Evolutionary conservation across 2,888 invertebrate genomes (phyloP).

Genomic region (Macrophya alboannulata): DNA sequence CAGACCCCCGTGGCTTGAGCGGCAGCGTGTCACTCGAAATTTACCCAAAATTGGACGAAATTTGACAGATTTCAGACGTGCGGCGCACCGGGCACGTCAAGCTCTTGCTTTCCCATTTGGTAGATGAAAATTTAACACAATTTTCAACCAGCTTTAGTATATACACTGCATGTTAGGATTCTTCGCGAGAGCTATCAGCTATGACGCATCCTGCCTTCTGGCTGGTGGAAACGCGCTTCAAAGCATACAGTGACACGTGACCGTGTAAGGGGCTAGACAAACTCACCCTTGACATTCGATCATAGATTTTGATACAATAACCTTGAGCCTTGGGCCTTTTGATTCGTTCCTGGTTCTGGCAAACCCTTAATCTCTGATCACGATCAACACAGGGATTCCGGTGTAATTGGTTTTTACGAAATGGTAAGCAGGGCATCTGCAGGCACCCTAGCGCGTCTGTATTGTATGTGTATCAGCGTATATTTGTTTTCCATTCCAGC

Average conservation of each 20-base stretch:
- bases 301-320: constrained; percentile 42
- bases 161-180: constrained; percentile 56
- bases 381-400: constrained; percentile 77
- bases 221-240: constrained; percentile 65
- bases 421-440: constrained; percentile 74
- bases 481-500: constrained; percentile 74
- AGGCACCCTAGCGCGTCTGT: constrained; percentile 61
- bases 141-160: constrained; percentile 64
- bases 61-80: constrained; percentile 36
- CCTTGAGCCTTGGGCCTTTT: constrained; percentile 29
- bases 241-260: constrained; percentile 70
- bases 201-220: constrained; percentile 57
- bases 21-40: constrained; percentile 49
- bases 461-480: neutral
- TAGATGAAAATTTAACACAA: constrained; percentile 77
- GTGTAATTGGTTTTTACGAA: constrained; percentile 79
- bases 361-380: constrained; percentile 65
- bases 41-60: constrained; percentile 46
- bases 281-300: constrained; percentile 44
- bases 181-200: constrained; percentile 48
- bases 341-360: constrained; percentile 16
- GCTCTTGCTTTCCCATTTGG: constrained; percentile 68
- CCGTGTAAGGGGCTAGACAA: constrained; percentile 54
- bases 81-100: constrained; percentile 52
- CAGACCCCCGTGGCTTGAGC: constrained; percentile 1